phyloP scores from a whole-genome alignment of 2,888 invertebrate species.

The Lepidochrysops patricia region DNA sequence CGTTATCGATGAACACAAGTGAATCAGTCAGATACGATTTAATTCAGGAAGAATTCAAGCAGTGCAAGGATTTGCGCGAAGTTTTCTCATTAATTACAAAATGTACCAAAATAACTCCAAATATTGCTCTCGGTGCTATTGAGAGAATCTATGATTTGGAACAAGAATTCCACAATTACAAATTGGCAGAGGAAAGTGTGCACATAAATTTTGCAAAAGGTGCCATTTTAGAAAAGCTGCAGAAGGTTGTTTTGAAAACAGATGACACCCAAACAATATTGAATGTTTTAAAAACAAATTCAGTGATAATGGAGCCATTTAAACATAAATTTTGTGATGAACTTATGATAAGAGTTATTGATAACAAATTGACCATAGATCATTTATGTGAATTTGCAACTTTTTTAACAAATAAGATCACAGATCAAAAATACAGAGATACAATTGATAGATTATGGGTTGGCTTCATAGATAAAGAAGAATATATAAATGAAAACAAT shows the following conservation, averaged over 20 bases:
- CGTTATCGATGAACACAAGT: constrained; percentile 28
- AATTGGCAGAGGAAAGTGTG: constrained; percentile 35
- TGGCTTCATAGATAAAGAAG: constrained; percentile 74
- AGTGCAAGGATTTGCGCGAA: constrained; percentile 56
- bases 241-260: constrained; percentile 57
- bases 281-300: constrained; percentile 53
- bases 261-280: constrained; percentile 65
- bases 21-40: constrained; percentile 51
- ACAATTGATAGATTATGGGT: constrained; percentile 79
- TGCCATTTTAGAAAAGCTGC: constrained; percentile 61
- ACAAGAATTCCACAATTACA: constrained; percentile 38
- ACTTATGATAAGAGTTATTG: constrained; percentile 74
- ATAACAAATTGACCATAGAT: constrained; percentile 71
- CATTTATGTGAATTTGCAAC: constrained; percentile 76
- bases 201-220: constrained; percentile 55
- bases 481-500: constrained; percentile 73
- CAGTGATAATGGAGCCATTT: constrained; percentile 53
- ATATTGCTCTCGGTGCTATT: constrained; percentile 65
- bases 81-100: constrained; percentile 63
- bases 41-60: constrained; percentile 62
- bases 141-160: constrained; percentile 63
- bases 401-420: constrained; percentile 64
- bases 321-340: constrained; percentile 76
- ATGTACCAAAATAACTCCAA: constrained; percentile 66
- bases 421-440: constrained; percentile 59